A percentile compares a stretch with the other conserved stretches of the same genome.
Conservation (phyloP, 2,113 vertebrate genomes). For the Gymnocephalus cernua region DNA sequence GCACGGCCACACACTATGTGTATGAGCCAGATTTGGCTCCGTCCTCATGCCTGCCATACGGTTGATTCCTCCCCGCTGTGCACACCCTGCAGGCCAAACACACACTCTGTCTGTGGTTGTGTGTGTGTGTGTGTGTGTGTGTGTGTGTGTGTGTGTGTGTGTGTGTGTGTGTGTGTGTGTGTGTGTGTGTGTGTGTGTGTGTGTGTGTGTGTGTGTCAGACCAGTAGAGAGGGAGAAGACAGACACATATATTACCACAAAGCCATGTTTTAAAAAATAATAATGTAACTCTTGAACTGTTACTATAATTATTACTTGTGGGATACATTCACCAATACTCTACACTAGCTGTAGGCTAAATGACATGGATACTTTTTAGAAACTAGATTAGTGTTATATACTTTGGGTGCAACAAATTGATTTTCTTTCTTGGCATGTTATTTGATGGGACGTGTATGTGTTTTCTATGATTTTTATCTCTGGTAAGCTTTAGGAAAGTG, state of each 20-base stretch:
- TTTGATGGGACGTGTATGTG: background rate
- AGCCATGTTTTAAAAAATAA: slow-evolving; percentile 8
- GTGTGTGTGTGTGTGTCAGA: background rate
- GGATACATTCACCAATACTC: background rate
- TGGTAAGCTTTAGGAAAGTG: background rate
- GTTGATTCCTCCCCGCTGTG: slow-evolving; percentile 79
- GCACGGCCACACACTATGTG: slow-evolving; percentile 73
- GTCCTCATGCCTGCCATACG: slow-evolving; percentile 77
- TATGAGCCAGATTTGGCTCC: slow-evolving; percentile 73
- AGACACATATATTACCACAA: slow-evolving; percentile 5
- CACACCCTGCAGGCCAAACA: slow-evolving; percentile 78
- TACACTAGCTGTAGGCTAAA: background rate
- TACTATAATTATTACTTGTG: background rate
- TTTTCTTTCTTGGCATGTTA: slow-evolving; percentile 1
- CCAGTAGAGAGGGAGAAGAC: background rate
- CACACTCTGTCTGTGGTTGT: slow-evolving; percentile 59
- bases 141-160: slow-evolving; percentile 23
- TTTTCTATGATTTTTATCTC: slow-evolving; percentile 5
- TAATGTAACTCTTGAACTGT: slow-evolving; percentile 12
- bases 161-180: slow-evolving; percentile 37
- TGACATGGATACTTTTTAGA: slow-evolving; percentile 1
- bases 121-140: slow-evolving; percentile 46
- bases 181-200: slow-evolving; percentile 34
- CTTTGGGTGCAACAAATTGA: background rate
- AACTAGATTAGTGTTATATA: slow-evolving; percentile 8